Percentiles rank a stretch among this genome's conserved stretches.
These are phyloP conservation scores for Microlaimidae sp. DNA, from an alignment of 2,888 invertebrate genomes.

Conservation along the genomic window DNA sequence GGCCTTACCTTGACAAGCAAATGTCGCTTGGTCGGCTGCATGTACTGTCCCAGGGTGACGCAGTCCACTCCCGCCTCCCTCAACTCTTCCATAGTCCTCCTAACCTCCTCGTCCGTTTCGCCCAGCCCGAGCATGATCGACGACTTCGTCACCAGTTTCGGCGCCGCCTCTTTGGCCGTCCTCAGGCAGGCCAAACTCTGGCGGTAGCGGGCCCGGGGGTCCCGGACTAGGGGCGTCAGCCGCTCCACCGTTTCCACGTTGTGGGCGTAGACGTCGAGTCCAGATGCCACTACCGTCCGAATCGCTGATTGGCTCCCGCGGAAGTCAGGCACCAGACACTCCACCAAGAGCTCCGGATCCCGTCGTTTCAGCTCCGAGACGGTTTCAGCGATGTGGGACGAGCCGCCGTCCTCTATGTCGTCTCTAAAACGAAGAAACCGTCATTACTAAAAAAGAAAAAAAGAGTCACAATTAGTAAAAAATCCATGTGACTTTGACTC, in stretches of 20 bases:
- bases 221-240: slow-evolving; percentile 51
- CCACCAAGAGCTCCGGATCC: slow-evolving; percentile 67
- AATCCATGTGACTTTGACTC: too few species aligned
- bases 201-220: slow-evolving; percentile 70
- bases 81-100: slow-evolving; percentile 23
- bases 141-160: slow-evolving; percentile 77
- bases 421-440: too few species aligned
- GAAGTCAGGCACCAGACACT: slow-evolving; percentile 92
- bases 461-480: too few species aligned
- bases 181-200: slow-evolving; percentile 69
- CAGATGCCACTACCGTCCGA: slow-evolving; percentile 41
- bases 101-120: slow-evolving; percentile 54
- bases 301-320: slow-evolving; percentile 50
- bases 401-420: slow-evolving; percentile 81
- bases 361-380: slow-evolving; percentile 63
- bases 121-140: slow-evolving; percentile 89
- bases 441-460: too few species aligned
- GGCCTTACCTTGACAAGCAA: slow-evolving; percentile 49
- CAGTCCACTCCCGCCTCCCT: slow-evolving; percentile 60
- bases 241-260: slow-evolving; percentile 76
- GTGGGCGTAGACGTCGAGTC: slow-evolving; percentile 90
- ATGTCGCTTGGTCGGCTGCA: slow-evolving; percentile 96
- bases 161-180: slow-evolving; percentile 60
- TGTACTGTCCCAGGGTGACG: slow-evolving; percentile 90
- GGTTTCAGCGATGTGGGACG: slow-evolving; percentile 78